phyloP scores from a whole-genome alignment of 1,140 invertebrate genomes.

The Hycleus cichorii region DNA sequence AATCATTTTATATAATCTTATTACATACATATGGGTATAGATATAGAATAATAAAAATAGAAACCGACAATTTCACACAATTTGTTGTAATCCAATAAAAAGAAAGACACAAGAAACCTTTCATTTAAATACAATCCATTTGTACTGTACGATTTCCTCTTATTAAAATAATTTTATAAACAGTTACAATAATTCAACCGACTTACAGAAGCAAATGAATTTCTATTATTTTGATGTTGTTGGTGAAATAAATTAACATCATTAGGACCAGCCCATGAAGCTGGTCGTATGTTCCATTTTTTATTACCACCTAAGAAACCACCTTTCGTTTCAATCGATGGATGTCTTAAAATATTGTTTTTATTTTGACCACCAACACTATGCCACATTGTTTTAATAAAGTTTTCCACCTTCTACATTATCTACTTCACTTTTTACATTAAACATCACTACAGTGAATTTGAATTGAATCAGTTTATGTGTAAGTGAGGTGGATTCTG shows the following conservation, averaged over 20 bases:
- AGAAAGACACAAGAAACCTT: too few species aligned
- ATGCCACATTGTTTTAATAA: conserved; percentile 9
- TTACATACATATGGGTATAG: too few species aligned
- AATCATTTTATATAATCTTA: too few species aligned
- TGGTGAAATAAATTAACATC: conserved; percentile 25
- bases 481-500: too few species aligned
- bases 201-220: conserved; percentile 26
- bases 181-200: not conserved
- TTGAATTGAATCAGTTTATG: too few species aligned
- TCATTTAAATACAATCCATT: not conserved
- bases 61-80: too few species aligned
- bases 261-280: conserved; percentile 30
- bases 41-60: not conserved
- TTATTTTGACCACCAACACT: conserved; percentile 11
- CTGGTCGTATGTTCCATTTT: conserved; percentile 30
- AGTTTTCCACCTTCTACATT: not conserved
- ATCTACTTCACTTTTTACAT: too few species aligned
- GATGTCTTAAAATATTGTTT: conserved; percentile 16
- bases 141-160: not conserved
- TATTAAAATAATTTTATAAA: not conserved
- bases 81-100: too few species aligned
- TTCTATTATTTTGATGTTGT: conserved; percentile 3
- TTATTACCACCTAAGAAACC: conserved; percentile 31
- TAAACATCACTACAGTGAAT: too few species aligned
- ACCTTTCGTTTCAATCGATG: conserved; percentile 19